Percentiles rank a stretch among this genome's conserved stretches.
phyloP scores from a whole-genome alignment of 2,113 vertebrate species.

The Kryptolebias marmoratus region DNA sequence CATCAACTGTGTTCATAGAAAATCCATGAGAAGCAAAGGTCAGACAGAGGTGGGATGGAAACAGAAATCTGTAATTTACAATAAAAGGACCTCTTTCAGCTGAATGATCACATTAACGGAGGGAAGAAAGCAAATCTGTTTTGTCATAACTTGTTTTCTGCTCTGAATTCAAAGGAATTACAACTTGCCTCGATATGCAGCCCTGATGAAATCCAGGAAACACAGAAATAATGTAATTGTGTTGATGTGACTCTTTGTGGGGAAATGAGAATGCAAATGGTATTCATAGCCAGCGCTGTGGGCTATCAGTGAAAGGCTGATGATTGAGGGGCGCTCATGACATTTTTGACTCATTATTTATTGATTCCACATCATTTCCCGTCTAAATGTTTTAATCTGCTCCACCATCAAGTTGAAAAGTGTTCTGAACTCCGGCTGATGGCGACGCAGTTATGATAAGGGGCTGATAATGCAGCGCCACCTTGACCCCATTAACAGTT shows the following conservation, averaged over 20 bases:
- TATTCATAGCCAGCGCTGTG: slow-evolving; percentile 76
- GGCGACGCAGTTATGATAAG: slow-evolving; percentile 37
- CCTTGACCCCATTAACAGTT: slow-evolving; percentile 63
- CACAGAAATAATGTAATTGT: slow-evolving; percentile 54
- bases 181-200: slow-evolving; percentile 50
- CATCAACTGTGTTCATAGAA: slow-evolving; percentile 31
- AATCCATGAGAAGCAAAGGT: slow-evolving; percentile 49
- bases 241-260: slow-evolving; percentile 63
- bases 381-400: slow-evolving; percentile 70
- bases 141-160: slow-evolving; percentile 54
- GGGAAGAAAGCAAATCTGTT: slow-evolving; percentile 41
- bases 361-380: slow-evolving; percentile 68
- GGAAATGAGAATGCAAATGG: slow-evolving; percentile 75
- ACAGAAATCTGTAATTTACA: slow-evolving; percentile 54
- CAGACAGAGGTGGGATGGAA: slow-evolving; percentile 44
- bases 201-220: slow-evolving; percentile 44
- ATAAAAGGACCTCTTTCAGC: slow-evolving; percentile 56
- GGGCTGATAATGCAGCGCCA: slow-evolving; percentile 33
- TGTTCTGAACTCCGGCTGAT: slow-evolving; percentile 25
- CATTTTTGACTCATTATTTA: slow-evolving; percentile 79
- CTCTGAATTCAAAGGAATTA: slow-evolving; percentile 49
- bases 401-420: slow-evolving; percentile 10
- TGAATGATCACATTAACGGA: slow-evolving; percentile 30
- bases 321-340: slow-evolving; percentile 75
- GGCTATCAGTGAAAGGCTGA: slow-evolving; percentile 59